Percentiles rank a stretch among this genome's conserved stretches.
These are phyloP conservation scores for Danaus plexippus DNA, from an alignment of 1,140 invertebrate genomes.

Conservation along the genomic window DNA sequence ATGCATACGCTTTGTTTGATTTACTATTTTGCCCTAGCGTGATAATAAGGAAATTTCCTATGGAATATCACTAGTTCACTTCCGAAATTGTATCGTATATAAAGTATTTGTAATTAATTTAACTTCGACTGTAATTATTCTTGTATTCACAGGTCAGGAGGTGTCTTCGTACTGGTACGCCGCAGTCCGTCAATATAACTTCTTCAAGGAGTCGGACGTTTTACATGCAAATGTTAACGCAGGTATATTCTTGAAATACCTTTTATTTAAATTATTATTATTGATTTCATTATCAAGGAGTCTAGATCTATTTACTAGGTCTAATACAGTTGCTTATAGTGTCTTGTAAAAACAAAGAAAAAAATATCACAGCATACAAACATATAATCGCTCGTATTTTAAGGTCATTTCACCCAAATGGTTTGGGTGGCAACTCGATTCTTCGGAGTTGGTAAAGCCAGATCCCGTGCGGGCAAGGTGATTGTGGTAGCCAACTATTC, in stretches of 20 bases:
- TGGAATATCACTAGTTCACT: too few species aligned
- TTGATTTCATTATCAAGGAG: too few species aligned
- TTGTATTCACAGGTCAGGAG: conserved; percentile 77
- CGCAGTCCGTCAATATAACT: conserved; percentile 84
- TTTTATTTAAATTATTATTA: too few species aligned
- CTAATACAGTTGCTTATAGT: too few species aligned
- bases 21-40: too few species aligned
- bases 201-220: conserved; percentile 80
- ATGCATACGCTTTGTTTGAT: too few species aligned
- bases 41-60: too few species aligned
- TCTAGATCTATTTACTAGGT: too few species aligned
- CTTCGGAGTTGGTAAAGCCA: conserved; percentile 88
- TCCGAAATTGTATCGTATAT: too few species aligned
- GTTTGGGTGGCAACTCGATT: conserved; percentile 86
- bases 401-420: conserved; percentile 93
- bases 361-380: too few species aligned
- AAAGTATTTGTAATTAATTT: too few species aligned
- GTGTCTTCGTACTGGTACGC: conserved; percentile 90
- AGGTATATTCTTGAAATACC: conserved; percentile 65
- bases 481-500: conserved; percentile 88
- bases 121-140: background rate
- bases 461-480: conserved; percentile 80
- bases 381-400: background rate
- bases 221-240: conserved; percentile 84
- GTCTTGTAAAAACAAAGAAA: too few species aligned